Evolutionary conservation across 2,797 vertebrate species (phyloP), one percentile per base, ranked within the genome.

Genomic region (Smutsia gigantea): DNA sequence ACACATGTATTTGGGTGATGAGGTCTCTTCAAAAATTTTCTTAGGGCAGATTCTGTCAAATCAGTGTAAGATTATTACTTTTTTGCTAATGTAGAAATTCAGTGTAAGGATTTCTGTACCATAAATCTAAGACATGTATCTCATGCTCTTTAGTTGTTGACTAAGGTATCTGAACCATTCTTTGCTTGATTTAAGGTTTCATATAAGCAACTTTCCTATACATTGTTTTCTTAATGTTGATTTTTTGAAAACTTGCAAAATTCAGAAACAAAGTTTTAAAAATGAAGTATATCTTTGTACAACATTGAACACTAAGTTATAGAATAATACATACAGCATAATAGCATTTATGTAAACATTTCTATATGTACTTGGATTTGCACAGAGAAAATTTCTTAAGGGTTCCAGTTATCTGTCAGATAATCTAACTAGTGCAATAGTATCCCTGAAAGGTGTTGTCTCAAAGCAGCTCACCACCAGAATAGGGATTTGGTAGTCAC

Each of bases 71-170:
- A 46, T 83, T 79, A 55, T 81, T 61, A 85, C 39, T 53, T 87
- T 90, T 95, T 82, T 92, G 83, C 53, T 87, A 63, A 77, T 78
- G 51, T 71, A 46, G 53, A 96, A 94, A 87, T 91, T 55, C 19
- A 69, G 5, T 49, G 27, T 93, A 74, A 93, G 39, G 29, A 90
- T 74, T 78, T 64, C 71, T 87, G 63, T 39, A 63, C 53, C 39
- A 81, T 74, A 59, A 90, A 79, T 79, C 66, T 57, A 81, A 90
- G 63, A 74, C 7, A 71, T 39, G 4, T 71, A 96, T 39, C 15
- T 61, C 78, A 42, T 9, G 12, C 23, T 42, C 53, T 92, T 87
- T 72, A 78, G 57, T 39, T 87, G 25, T 78, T 49, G 18, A 89
- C 89, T 84, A 81, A 82, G n/a, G 39, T 53, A 75, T 12, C 61